phyloP scores from a whole-genome alignment of 2,797 vertebrate genomes.

The Falco cherrug region DNA sequence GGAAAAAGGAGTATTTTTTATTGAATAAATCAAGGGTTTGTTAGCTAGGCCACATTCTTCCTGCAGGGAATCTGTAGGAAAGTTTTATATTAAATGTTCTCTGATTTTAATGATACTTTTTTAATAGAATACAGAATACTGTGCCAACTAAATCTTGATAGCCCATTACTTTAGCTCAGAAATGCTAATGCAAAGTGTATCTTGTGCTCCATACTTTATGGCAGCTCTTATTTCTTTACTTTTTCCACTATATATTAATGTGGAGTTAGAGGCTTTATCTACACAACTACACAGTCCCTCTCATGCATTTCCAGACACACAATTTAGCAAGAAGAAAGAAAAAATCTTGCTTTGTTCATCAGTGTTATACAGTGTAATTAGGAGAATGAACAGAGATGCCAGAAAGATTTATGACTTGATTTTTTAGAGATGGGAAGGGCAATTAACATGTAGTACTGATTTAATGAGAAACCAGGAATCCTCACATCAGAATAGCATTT shows the following conservation, averaged over 20 bases:
- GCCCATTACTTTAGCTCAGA: not conserved
- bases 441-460: not conserved
- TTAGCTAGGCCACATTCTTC: slow-evolving; percentile 41
- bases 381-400: not conserved
- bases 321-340: not conserved
- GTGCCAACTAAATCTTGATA: slow-evolving; percentile 22
- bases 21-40: slow-evolving; percentile 26
- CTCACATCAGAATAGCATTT: not conserved
- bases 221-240: not conserved
- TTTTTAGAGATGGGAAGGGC: not conserved
- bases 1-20: not conserved
- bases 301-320: not conserved
- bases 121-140: slow-evolving; percentile 27
- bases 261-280: not conserved
- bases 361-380: not conserved
- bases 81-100: slow-evolving; percentile 18
- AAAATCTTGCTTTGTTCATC: not conserved
- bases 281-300: not conserved
- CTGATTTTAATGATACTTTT: slow-evolving; percentile 12
- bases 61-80: not conserved
- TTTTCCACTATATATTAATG: not conserved
- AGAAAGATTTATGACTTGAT: slow-evolving; percentile 6
- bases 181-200: not conserved
- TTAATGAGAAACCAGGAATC: not conserved
- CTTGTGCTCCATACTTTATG: not conserved